Base-by-base conservation (phyloP, 2,888 invertebrate genomes). In the Andrena bucephala region DNA sequence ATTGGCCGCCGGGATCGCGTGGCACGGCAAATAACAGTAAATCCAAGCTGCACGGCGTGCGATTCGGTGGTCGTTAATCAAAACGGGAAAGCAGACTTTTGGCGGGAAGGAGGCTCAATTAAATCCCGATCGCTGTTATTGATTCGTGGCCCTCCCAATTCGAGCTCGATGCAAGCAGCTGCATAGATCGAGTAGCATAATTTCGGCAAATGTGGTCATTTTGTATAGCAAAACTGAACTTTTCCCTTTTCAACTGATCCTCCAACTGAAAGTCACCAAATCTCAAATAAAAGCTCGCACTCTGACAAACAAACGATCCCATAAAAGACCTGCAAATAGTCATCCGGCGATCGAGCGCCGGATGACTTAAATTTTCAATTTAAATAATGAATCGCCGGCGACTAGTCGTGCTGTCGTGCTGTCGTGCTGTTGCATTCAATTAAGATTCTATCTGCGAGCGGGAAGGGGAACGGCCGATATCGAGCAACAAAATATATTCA, bases 361-460 rank as follows among this genome's bases (percentile, higher is more conserved):
- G n/a, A n/a, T n/a, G n/a, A n/a, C n/a, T n/a, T 42, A 16, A 42
- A 42, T 42, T 42, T 42, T 42, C 24, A 10, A 57, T 24, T 57
- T 52, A 52, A n/a, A 52, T 24, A 24, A 57, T 13, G 57, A 42
- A 42, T 16, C 57, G 10, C 8, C 57, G 20, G 10, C 24, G 10
- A 57, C 57, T 57, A 20, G 57, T 10, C 20, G 57, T 24, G 52
- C 33, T n/a, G n/a, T n/a, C n/a, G n/a, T n/a, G n/a, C n/a, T n/a
- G n/a, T n/a, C n/a, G n/a, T n/a, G n/a, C n/a, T n/a, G n/a, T n/a
- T n/a, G n/a, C 13, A 48, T 57, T 75, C 63, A 33, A 76, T 77
- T 65, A 65, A 76, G 75, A 74, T 74, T 20, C 10, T 63, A 76
- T 74, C 76, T 74, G 7, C 16, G 7, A n/a, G 0, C n/a, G 5